Evolutionary conservation across 2,888 invertebrate species (phyloP).

Genomic region (Sinhomidia bicolor): DNA sequence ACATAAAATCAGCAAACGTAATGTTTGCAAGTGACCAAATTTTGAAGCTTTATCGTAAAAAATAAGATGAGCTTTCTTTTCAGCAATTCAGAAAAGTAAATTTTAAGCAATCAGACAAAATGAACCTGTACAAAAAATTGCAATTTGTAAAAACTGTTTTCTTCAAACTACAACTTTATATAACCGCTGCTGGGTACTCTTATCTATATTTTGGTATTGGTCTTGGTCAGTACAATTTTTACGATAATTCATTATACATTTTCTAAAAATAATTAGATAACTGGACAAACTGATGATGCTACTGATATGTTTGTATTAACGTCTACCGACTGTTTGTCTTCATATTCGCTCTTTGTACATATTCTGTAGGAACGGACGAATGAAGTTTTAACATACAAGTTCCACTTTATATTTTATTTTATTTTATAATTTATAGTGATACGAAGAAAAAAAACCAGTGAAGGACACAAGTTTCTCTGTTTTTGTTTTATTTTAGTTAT

Average conservation of each 20-base stretch:
- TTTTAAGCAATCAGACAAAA: too few relatives aligned
- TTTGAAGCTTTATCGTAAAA: background rate
- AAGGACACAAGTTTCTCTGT: slow-evolving; percentile 20
- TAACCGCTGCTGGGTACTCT: background rate
- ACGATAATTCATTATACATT: background rate
- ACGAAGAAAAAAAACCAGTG: slow-evolving; percentile 27
- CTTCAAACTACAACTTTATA: too few relatives aligned
- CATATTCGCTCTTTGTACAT: background rate
- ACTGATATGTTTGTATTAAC: background rate
- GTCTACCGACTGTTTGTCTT: background rate
- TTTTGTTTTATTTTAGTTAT: slow-evolving; percentile 10
- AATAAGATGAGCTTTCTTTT: background rate
- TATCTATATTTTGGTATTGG: background rate
- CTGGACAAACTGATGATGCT: background rate
- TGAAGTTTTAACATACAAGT: background rate
- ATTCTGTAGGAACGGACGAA: background rate
- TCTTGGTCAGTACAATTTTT: background rate
- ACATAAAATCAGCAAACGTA: too few relatives aligned
- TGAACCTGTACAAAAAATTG: too few relatives aligned
- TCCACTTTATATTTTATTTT: slow-evolving; percentile 23
- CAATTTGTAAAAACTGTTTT: too few relatives aligned
- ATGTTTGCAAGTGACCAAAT: too few relatives aligned
- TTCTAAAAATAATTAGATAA: background rate
- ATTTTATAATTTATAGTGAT: slow-evolving; percentile 16
- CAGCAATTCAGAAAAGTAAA: background rate